These are phyloP conservation scores for Archips crataeganus DNA, from an alignment of 2,888 invertebrate species.

Conservation along the genomic window DNA sequence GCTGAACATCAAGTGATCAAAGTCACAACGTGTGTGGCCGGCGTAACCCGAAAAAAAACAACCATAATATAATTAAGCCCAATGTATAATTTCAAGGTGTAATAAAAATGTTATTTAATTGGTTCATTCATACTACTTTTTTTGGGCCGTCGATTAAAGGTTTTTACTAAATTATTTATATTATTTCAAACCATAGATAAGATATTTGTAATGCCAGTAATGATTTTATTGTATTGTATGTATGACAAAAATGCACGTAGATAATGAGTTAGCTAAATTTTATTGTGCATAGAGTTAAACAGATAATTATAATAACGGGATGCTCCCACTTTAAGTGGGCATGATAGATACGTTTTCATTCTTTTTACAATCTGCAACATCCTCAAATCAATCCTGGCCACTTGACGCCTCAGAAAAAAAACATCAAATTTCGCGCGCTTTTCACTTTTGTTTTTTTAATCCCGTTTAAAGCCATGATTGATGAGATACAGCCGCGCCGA, in stretches of 20 bases:
- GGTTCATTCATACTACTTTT: background rate
- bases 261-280: no score
- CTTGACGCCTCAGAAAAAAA: slow-evolving; percentile 31
- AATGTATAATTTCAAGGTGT: background rate
- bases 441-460: slow-evolving; percentile 62
- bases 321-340: background rate
- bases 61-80: slow-evolving; percentile 13
- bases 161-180: background rate
- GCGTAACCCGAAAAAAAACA: slow-evolving; percentile 2
- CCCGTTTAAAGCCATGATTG: slow-evolving; percentile 65
- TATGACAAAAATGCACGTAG: no score
- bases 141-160: background rate
- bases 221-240: no score
- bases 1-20: slow-evolving; percentile 23
- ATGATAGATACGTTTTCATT: background rate
- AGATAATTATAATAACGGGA: no score
- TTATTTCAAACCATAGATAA: background rate
- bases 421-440: slow-evolving; percentile 57
- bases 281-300: no score
- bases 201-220: no score
- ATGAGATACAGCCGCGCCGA: slow-evolving; percentile 59
- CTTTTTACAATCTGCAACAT: slow-evolving; percentile 19
- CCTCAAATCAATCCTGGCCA: slow-evolving; percentile 45
- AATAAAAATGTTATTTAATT: slow-evolving; percentile 4
- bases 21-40: slow-evolving; percentile 30